A percentile compares a stretch with the other conserved stretches of the same genome.
phyloP scores from a whole-genome alignment of 64 coral and sea anemone species.

The Platygyra sinensis region DNA sequence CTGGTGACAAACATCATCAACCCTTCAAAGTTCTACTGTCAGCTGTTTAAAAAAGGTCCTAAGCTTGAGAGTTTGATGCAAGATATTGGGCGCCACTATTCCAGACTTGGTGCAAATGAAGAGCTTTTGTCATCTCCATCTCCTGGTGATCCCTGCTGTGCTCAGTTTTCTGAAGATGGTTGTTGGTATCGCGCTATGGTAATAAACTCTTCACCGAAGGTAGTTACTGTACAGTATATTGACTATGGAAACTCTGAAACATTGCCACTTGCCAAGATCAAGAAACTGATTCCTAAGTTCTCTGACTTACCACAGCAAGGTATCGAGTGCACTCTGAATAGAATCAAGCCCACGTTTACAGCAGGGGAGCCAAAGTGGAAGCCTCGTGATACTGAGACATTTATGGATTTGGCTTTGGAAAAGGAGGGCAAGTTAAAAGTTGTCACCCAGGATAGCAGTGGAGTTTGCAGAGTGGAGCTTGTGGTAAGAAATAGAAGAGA shows the following conservation, averaged over 20 bases:
- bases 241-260: slow-evolving; percentile 95
- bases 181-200: slow-evolving; percentile 94
- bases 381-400: slow-evolving; percentile 51
- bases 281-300: slow-evolving; percentile 80
- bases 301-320: slow-evolving; percentile 83
- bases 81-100: slow-evolving; percentile 69
- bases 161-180: slow-evolving; percentile 88
- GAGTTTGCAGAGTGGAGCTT: slow-evolving; percentile 71
- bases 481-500: slow-evolving; percentile 38
- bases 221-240: slow-evolving; percentile 83
- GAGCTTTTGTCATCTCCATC: slow-evolving; percentile 69
- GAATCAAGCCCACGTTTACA: slow-evolving; percentile 61
- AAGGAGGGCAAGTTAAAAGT: slow-evolving; percentile 61
- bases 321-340: slow-evolving; percentile 75
- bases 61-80: slow-evolving; percentile 81
- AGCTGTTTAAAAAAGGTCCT: slow-evolving; percentile 74
- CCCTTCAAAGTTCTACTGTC: slow-evolving; percentile 88
- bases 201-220: slow-evolving; percentile 1
- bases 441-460: slow-evolving; percentile 46
- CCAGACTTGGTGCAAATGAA: slow-evolving; percentile 69
- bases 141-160: slow-evolving; percentile 86
- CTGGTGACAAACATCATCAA: slow-evolving; percentile 68
- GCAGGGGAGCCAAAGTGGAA: slow-evolving; percentile 40
- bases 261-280: slow-evolving; percentile 62
- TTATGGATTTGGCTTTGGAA: slow-evolving; percentile 73